Percentiles rank a stretch among this genome's conserved stretches.
These are phyloP conservation scores for Drosophila vallismaia DNA, from an alignment of 2,888 invertebrate genomes.

Conservation along the genomic window DNA sequence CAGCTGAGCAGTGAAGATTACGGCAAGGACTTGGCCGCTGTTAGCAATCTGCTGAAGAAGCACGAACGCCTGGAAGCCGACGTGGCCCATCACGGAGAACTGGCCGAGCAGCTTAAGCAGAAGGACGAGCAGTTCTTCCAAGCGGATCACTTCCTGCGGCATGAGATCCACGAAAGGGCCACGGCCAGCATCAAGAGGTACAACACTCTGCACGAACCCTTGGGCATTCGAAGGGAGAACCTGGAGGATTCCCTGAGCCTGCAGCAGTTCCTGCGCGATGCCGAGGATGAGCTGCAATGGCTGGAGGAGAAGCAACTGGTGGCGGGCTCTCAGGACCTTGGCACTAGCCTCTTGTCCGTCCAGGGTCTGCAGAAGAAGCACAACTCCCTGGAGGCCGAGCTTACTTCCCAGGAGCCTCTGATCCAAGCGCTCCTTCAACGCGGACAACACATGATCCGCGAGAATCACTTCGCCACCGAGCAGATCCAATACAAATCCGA, in stretches of 20 bases:
- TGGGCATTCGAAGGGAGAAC: constrained; percentile 95
- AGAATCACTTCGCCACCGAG: constrained; percentile 93
- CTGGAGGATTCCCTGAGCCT: constrained; percentile 94
- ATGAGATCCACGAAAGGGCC: constrained; percentile 92
- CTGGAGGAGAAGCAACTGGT: constrained; percentile 90
- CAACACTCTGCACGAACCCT: constrained; percentile 93
- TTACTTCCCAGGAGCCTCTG: constrained; percentile 93
- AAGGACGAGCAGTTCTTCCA: constrained; percentile 91
- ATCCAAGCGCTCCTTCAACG: constrained; percentile 89
- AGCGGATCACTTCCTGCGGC: constrained; percentile 94
- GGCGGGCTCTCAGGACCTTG: constrained; percentile 89
- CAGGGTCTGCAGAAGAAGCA: constrained; percentile 97
- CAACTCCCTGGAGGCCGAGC: constrained; percentile 94
- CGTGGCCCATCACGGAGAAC: constrained; percentile 92
- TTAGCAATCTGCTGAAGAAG: constrained; percentile 91
- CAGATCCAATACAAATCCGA: constrained; percentile 84
- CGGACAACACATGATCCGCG: constrained; percentile 91
- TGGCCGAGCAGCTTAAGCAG: constrained; percentile 91
- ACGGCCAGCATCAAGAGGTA: constrained; percentile 88
- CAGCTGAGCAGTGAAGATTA: constrained; percentile 86
- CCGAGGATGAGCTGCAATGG: constrained; percentile 97
- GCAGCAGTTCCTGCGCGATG: constrained; percentile 95
- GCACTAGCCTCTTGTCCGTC: constrained; percentile 88
- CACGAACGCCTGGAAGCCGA: constrained; percentile 94
- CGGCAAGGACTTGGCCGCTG: constrained; percentile 95